Conservation (phyloP, 2,113 vertebrate species). For the Rhineura floridana region DNA sequence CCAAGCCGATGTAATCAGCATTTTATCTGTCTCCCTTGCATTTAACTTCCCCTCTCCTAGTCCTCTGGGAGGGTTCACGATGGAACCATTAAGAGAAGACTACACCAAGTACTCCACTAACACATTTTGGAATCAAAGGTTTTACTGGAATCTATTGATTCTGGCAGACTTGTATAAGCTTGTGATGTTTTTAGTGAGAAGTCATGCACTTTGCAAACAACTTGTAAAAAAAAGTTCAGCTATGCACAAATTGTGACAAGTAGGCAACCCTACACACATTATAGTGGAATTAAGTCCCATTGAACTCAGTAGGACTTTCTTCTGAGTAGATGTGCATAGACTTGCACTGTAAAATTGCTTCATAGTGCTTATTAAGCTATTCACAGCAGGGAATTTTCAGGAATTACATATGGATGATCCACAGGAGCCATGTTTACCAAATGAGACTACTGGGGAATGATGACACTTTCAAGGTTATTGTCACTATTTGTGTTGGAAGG, state of each 20-base stretch:
- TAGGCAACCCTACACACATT: neutral
- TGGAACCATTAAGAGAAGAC: constrained; percentile 34
- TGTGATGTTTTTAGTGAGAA: constrained; percentile 47
- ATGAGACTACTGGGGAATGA: neutral
- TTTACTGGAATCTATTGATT: constrained; percentile 53
- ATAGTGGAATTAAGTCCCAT: neutral
- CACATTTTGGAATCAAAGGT: constrained; percentile 35
- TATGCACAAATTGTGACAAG: constrained; percentile 27
- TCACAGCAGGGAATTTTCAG: constrained; percentile 25
- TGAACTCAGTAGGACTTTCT: neutral
- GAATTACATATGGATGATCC: constrained; percentile 36
- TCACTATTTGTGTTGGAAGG: constrained; percentile 1
- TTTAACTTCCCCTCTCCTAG: neutral
- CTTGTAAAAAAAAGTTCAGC: neutral
- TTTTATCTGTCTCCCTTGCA: constrained; percentile 48
- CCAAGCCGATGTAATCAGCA: constrained; percentile 26
- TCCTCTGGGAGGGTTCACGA: constrained; percentile 4
- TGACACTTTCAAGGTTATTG: constrained; percentile 38
- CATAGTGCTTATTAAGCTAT: constrained; percentile 20
- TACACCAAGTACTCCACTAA: constrained; percentile 14
- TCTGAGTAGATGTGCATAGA: neutral
- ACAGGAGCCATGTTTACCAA: neutral
- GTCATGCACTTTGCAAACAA: constrained; percentile 50
- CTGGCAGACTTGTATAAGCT: constrained; percentile 14
- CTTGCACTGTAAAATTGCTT: neutral